Base-by-base conservation (phyloP, 2,888 invertebrate genomes). In the Muschampia plurimacula region DNA sequence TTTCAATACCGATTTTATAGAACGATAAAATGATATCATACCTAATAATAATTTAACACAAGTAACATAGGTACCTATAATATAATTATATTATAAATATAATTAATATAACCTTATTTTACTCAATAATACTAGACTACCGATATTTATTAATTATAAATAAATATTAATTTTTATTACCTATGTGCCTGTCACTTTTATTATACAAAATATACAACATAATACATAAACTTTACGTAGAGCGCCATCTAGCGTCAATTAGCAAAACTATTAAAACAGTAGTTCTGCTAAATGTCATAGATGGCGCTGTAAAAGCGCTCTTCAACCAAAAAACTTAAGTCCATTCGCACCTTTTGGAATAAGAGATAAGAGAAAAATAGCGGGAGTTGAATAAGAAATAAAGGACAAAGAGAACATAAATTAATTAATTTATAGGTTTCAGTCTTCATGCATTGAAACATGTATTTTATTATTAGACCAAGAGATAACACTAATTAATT, bases 211-310 rank as follows among this genome's bases (percentile, higher is more conserved):
- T 7, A 4, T 13, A n/a, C 49, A 49, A 49, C n/a, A 49, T 4
- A 6, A 13, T 22, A 2, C 15, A 15, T 39, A 39, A 39, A 39
- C 39, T 7, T 13, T 12, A 22, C 49, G 9, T 15, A 41, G 6
- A 60, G 69, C 66, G 78, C 73, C 78, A 87, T 83, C 91, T 89
- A 83, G 84, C 77, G 84, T 75, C 77, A 82, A 88, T 86, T 91
- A 89, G 91, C 78, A 6, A 67, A 64, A 87, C 80, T 81, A 78
- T 64, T 66, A 63, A 22, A 68, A 49, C 12, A 28, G 6, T 8
- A 41, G 15, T 7, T 49, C 60, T n/a, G 0, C 15, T 22, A 0
- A 2, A 10, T 12, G 60, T 13, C 62, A 67, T 64, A 79, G 79
- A 75, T 76, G 77, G 77, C 77, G 52, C 64, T 76, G 57, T 63